Base-by-base conservation (phyloP, 1,140 invertebrate species). In the Orchesella cincta region DNA sequence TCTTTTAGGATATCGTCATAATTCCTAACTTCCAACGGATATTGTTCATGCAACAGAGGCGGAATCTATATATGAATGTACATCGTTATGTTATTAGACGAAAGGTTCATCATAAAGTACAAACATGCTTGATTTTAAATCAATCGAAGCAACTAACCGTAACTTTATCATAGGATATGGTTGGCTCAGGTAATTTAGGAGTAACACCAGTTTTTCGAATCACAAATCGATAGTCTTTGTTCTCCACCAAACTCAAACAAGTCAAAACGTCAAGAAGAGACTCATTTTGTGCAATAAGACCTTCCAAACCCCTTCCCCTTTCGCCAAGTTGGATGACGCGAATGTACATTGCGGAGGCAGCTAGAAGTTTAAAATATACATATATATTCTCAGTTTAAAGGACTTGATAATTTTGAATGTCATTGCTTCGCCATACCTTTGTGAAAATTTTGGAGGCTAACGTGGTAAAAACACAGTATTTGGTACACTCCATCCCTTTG, bases 211-310 rank as follows among this genome's bases (percentile, higher is more conserved):
- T 75, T 57, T 78, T 75, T 36, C 67, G 39, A 26, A 78, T 75
- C 18, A 78, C 77, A 73, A 39, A 78, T 26, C 73, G 57, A 35
- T 72, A 51, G 26, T 74, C 52, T 52, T 3, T 14, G 18, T 52
- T 52, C n/a, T 52, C 52, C 5, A 74, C 28, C 14, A 57, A 26
- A 20, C 12, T 5, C 29, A 74, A 23, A 57, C 46, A 79, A 0
- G 81, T 78, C 14, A 82, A 52, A 33, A 80, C 78, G 64, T 82
- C 81, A n/a, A 82, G 52, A n/a, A 77, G 79, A 2, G 79, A 77
- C 26, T 80, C 79, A 29, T 39, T 70, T 39, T 82, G 81, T 34
- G 74, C 79, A 26, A 23, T 35, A 23, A 82, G 39, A 0, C 74
- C 79, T 26, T 26, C 52, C 57, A 76, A 29, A 18, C 79, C 81